Evolutionary conservation across 2,797 vertebrate species (phyloP).

Genomic region (Pipistrellus kuhlii): DNA sequence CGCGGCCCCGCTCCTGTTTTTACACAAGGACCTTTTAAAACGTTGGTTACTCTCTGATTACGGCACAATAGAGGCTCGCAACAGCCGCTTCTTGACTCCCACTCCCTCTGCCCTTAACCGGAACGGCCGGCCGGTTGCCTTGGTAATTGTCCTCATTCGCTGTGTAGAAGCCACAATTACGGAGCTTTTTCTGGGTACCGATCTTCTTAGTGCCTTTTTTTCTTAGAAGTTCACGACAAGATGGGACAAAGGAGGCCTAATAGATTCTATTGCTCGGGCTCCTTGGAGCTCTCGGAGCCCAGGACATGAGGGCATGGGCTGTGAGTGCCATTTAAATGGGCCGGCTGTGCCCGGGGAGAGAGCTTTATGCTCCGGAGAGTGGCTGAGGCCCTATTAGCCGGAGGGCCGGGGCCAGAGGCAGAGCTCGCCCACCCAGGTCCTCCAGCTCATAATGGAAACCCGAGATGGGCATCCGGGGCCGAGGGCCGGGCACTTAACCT

Average conservation of each 20-base stretch:
- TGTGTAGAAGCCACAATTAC: constrained; percentile 85
- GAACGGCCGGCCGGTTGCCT: constrained; percentile 87
- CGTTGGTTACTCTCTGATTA: constrained; percentile 86
- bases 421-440: not conserved
- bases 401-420: constrained; percentile 26
- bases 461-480: constrained; percentile 58
- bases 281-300: constrained; percentile 61
- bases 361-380: constrained; percentile 65
- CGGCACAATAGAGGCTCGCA: constrained; percentile 80
- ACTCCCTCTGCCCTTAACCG: constrained; percentile 82
- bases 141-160: constrained; percentile 84
- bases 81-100: constrained; percentile 84
- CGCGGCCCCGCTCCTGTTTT: constrained; percentile 80
- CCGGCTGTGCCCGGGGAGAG: constrained; percentile 69
- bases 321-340: constrained; percentile 74
- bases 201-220: constrained; percentile 84
- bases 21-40: constrained; percentile 87
- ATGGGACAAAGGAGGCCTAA: constrained; percentile 85
- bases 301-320: constrained; percentile 54
- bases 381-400: constrained; percentile 75
- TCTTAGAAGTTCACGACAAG: constrained; percentile 86
- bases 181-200: constrained; percentile 85
- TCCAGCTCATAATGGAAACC: constrained; percentile 73
- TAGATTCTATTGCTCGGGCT: constrained; percentile 83
- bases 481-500: constrained; percentile 78